Evolutionary conservation across 2,888 invertebrate genomes (phyloP), one percentile per base, ranked within the genome.

Genomic region (Hirtodrosophila confusa): DNA sequence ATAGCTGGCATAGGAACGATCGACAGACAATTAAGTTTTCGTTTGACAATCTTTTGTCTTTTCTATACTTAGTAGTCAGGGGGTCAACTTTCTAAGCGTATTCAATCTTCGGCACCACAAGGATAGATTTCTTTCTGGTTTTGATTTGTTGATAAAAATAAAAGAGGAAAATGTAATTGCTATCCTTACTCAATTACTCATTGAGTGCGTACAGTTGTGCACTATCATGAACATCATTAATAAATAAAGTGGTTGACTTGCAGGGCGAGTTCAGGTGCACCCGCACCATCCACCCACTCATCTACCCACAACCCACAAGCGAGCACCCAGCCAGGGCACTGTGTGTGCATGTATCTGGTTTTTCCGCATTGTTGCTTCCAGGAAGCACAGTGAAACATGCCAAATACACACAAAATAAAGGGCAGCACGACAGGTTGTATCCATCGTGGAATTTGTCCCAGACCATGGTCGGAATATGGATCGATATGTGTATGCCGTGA

Each of bases 381-480:
- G 74, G 74, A 74, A 77, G 73, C 54, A 17, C 58, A n/a, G 49
- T 40, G 23, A 24, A 53, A 39, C 33, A 33, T 56, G 44, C 24
- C 27, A 65, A 31, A 54, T 75, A 60, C 60, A 64, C 53, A 76
- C 62, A 56, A 44, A 74, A 60, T 60, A 58, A 60, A 58, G 67
- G 66, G 69, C 77, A 75, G 68, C 51, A 72, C 58, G 78, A 75
- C 78, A 75, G 77, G 64, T 77, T 77, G 73, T 76, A 75, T 62
- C 56, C 73, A 70, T 66, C 83, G 80, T 83, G 80, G 80, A 86
- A 86, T 83, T 87, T 83, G 82, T 76, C 88, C 82, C 82, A 83
- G 82, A 87, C 82, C 82, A 83, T 83, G 82, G 82, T 78, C 70
- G 41, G 45, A n/a, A 62, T 39, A 57, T 61, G 66, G 79, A 82